Conservation (phyloP, 2,888 invertebrate species). For the Thereva unica region DNA sequence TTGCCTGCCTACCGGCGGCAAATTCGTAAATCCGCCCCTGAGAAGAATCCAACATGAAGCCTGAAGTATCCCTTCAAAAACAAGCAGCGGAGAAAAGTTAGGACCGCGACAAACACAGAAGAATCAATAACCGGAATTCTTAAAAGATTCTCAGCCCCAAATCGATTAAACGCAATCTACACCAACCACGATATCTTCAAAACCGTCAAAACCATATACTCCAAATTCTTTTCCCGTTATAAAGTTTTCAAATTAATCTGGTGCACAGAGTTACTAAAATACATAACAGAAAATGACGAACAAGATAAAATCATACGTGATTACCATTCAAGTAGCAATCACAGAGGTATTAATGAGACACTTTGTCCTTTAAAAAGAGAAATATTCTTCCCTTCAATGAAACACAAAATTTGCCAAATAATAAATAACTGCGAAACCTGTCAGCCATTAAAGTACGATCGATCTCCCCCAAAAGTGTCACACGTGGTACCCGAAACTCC, state of each 20-base stretch:
- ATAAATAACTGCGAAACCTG: constrained; percentile 35
- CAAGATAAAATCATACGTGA: constrained; percentile 26
- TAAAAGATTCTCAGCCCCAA: constrained; percentile 39
- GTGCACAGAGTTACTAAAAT: constrained; percentile 23
- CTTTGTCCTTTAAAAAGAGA: constrained; percentile 34
- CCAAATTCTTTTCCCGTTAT: constrained; percentile 37
- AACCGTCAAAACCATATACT: constrained; percentile 37
- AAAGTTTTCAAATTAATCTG: constrained; percentile 29
- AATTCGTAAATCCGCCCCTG: no score
- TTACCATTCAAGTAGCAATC: no score
- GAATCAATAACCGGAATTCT: constrained; percentile 25
- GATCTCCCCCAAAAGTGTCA: constrained; percentile 40
- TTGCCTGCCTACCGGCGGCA: no score
- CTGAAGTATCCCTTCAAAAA: constrained; percentile 37
- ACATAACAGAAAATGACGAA: constrained; percentile 16
- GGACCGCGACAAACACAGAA: background rate
- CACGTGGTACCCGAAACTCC: constrained; percentile 41
- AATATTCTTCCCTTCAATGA: constrained; percentile 38
- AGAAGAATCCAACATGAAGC: background rate
- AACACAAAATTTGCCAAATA: constrained; percentile 34
- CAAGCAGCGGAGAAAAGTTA: constrained; percentile 17
- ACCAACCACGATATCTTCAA: constrained; percentile 36
- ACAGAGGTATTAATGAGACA: no score
- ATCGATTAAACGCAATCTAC: constrained; percentile 37
- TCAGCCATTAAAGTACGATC: constrained; percentile 39